phyloP scores from a whole-genome alignment of 2,797 vertebrate genomes.

The Sebastiscus albofasciatus region DNA sequence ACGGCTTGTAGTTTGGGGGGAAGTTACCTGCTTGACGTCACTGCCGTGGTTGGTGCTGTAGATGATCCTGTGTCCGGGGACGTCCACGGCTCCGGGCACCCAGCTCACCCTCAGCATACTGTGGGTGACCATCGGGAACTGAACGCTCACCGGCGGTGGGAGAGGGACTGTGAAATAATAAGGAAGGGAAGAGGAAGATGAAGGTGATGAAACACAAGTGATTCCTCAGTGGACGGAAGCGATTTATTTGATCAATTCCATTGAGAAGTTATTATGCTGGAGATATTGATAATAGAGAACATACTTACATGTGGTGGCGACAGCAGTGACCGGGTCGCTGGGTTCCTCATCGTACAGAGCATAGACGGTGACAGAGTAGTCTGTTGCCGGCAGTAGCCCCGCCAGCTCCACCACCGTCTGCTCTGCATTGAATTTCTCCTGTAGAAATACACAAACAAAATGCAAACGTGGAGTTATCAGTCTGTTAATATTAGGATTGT shows the following conservation, averaged over 20 bases:
- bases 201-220: background rate
- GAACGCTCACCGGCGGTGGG: constrained; percentile 79
- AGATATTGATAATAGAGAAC: background rate
- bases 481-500: background rate
- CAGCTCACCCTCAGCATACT: constrained; percentile 87
- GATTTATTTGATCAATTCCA: background rate
- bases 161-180: constrained; percentile 76
- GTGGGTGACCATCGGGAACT: constrained; percentile 89
- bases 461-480: background rate
- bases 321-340: constrained; percentile 88
- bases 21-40: constrained; percentile 86
- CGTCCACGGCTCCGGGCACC: constrained; percentile 73
- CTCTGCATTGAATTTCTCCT: constrained; percentile 87
- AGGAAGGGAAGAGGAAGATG: background rate
- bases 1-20: background rate
- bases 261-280: background rate
- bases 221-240: background rate
- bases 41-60: constrained; percentile 89
- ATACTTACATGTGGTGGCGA: constrained; percentile 87
- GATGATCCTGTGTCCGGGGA: constrained; percentile 83
- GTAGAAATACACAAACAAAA: constrained; percentile 10
- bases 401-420: constrained; percentile 85
- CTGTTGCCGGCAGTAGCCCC: constrained; percentile 84
- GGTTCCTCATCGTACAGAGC: constrained; percentile 90
- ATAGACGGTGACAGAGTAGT: constrained; percentile 89